A percentile compares a stretch with the other conserved stretches of the same genome.
Conservation (phyloP, 2,888 invertebrate species). For the Drosophila anceps region DNA sequence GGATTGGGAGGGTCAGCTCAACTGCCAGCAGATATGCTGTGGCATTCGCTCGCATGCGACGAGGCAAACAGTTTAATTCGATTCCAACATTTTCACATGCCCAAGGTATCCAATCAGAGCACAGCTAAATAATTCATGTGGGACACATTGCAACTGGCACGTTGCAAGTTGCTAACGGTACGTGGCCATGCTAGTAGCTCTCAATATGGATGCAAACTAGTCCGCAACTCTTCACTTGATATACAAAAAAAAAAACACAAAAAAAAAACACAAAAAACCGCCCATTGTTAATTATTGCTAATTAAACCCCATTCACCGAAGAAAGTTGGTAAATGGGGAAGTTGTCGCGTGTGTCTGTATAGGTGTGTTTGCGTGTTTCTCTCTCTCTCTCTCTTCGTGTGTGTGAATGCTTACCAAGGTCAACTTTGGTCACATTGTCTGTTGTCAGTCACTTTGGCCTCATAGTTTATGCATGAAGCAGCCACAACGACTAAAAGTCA, state of each 20-base stretch:
- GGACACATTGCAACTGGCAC: conserved; percentile 51
- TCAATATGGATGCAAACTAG: conserved; percentile 41
- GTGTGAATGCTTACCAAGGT: conserved; percentile 26
- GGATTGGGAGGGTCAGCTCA: conserved; percentile 10
- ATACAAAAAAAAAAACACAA: conserved; percentile 6
- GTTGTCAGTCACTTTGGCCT: conserved; percentile 36
- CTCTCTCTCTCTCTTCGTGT: neutral
- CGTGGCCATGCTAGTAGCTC: conserved; percentile 16
- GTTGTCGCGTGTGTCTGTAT: neutral
- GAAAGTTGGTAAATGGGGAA: conserved; percentile 26
- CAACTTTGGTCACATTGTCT: conserved; percentile 43
- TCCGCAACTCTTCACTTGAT: conserved; percentile 15
- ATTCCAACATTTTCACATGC: conserved; percentile 60
- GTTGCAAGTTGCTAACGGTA: conserved; percentile 33
- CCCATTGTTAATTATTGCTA: conserved; percentile 42
- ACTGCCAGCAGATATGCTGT: conserved; percentile 9
- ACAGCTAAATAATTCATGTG: conserved; percentile 71
- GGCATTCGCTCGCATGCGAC: conserved; percentile 32
- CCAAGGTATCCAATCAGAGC: conserved; percentile 53
- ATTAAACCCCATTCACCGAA: conserved; percentile 29
- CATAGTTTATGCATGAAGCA: conserved; percentile 29
- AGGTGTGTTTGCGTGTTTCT: neutral
- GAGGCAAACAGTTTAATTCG: conserved; percentile 58
- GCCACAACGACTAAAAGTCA: conserved; percentile 14
- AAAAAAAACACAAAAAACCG: neutral